These are phyloP conservation scores for Ectemnius lituratus DNA, from an alignment of 2,888 invertebrate genomes.

Conservation along the genomic window DNA sequence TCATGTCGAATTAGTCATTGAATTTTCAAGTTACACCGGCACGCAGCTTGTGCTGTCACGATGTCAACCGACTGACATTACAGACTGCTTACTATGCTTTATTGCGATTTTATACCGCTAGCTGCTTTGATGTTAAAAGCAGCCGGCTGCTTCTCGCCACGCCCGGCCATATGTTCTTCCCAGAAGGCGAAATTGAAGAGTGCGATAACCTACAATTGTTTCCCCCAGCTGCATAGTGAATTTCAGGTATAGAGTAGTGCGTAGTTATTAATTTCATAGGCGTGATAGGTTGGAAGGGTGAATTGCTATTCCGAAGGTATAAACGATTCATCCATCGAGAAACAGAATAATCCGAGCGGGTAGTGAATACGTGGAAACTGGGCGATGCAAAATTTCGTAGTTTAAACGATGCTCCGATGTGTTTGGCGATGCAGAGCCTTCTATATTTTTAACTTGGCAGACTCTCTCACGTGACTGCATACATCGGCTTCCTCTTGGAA, in stretches of 20 bases:
- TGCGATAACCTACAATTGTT: constrained; percentile 63
- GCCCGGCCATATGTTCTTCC: constrained; percentile 35
- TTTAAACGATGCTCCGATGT: too few relatives aligned
- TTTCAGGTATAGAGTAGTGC: constrained; percentile 36
- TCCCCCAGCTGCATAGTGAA: constrained; percentile 64
- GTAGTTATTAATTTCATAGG: background rate
- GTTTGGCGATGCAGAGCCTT: too few relatives aligned
- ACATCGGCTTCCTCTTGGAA: background rate
- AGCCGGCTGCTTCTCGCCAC: constrained; percentile 2
- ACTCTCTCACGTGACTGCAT: constrained; percentile 1
- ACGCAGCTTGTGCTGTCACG: constrained; percentile 33
- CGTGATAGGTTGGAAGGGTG: too few relatives aligned
- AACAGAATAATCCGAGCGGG: too few relatives aligned
- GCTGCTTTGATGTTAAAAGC: constrained; percentile 7
- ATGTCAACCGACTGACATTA: constrained; percentile 46
- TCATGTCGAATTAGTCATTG: constrained; percentile 44
- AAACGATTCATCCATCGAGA: too few relatives aligned
- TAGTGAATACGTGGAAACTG: too few relatives aligned
- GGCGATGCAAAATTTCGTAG: too few relatives aligned
- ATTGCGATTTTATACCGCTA: constrained; percentile 65
- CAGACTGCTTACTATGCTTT: constrained; percentile 63
- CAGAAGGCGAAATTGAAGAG: constrained; percentile 45
- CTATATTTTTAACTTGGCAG: constrained; percentile 2
- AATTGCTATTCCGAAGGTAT: too few relatives aligned
- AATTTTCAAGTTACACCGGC: constrained; percentile 55